phyloP scores from a whole-genome alignment of 1,140 invertebrate species.

The Rhynchophorus ferrugineus region DNA sequence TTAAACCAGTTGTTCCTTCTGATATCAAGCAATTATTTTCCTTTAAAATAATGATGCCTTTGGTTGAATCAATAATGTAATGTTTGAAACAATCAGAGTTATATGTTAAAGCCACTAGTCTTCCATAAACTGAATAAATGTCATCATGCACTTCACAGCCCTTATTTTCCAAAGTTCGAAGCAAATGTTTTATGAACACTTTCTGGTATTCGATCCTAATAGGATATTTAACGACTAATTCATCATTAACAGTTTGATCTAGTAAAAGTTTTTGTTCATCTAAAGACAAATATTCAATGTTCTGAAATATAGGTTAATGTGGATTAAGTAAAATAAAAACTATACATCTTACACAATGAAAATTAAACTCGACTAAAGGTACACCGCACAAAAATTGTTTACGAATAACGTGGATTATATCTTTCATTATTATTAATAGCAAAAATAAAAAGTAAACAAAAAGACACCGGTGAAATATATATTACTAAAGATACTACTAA shows the following conservation, averaged over 20 bases:
- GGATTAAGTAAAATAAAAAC: slow-evolving; percentile 7
- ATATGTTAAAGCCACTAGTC: slow-evolving; percentile 34
- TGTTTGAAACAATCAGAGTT: slow-evolving; percentile 43
- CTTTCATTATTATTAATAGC: neutral
- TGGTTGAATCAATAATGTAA: slow-evolving; percentile 38
- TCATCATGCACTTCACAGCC: slow-evolving; percentile 40
- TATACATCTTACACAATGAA: slow-evolving; percentile 11
- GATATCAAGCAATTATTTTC: slow-evolving; percentile 50
- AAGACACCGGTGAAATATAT: no score
- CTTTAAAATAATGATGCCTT: slow-evolving; percentile 41
- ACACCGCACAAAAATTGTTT: slow-evolving; percentile 41
- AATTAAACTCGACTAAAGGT: slow-evolving; percentile 37
- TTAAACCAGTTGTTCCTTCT: slow-evolving; percentile 50
- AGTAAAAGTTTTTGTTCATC: slow-evolving; percentile 40
- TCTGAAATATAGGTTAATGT: slow-evolving; percentile 24
- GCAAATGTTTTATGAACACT: slow-evolving; percentile 44
- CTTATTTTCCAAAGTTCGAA: slow-evolving; percentile 40
- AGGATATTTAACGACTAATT: slow-evolving; percentile 40
- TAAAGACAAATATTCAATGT: slow-evolving; percentile 24
- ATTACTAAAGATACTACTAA: no score
- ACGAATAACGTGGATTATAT: slow-evolving; percentile 10
- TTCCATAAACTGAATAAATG: slow-evolving; percentile 42
- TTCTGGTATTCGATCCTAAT: slow-evolving; percentile 44
- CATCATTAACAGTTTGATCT: slow-evolving; percentile 40
- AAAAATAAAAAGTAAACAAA: no score